Percentiles rank a stretch among this genome's conserved stretches.
Evolutionary conservation across 2,888 invertebrate genomes (phyloP).

Genomic region (Drosophila quinaria): DNA sequence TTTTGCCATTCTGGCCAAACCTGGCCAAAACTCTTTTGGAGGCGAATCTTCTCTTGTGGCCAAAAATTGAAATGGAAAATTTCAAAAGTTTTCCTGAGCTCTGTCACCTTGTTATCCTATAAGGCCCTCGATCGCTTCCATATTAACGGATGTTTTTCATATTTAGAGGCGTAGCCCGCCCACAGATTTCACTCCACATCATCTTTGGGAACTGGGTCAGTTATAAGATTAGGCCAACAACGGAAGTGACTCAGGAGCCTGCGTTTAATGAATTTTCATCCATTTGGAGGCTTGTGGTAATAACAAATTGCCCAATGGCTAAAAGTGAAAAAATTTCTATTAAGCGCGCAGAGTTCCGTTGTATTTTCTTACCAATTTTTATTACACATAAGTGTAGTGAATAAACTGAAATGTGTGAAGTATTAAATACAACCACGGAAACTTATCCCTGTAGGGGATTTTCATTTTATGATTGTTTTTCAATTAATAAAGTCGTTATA

Average conservation of each 20-base stretch:
- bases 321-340: slow-evolving; percentile 51
- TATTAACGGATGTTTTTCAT: slow-evolving; percentile 59
- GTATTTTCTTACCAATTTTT: slow-evolving; percentile 51
- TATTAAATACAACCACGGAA: slow-evolving; percentile 41
- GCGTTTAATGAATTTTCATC: slow-evolving; percentile 48
- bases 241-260: slow-evolving; percentile 38
- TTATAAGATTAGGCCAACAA: slow-evolving; percentile 29
- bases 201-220: slow-evolving; percentile 62
- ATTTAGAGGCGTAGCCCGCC: slow-evolving; percentile 49
- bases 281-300: slow-evolving; percentile 27
- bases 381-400: slow-evolving; percentile 49
- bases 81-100: slow-evolving; percentile 47
- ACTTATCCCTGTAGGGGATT: slow-evolving; percentile 41
- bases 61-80: slow-evolving; percentile 53
- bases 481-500: neutral
- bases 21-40: slow-evolving; percentile 47
- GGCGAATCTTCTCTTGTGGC: slow-evolving; percentile 25
- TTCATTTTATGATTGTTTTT: slow-evolving; percentile 9
- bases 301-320: slow-evolving; percentile 27
- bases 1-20: slow-evolving; percentile 51
- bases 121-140: slow-evolving; percentile 57
- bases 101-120: slow-evolving; percentile 46
- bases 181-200: slow-evolving; percentile 30
- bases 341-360: slow-evolving; percentile 24
- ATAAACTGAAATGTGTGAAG: slow-evolving; percentile 45